Percentiles rank a stretch among this genome's conserved stretches.
Evolutionary conservation across 2,113 vertebrate species (phyloP).

Genomic region (Mus spicilegus): DNA sequence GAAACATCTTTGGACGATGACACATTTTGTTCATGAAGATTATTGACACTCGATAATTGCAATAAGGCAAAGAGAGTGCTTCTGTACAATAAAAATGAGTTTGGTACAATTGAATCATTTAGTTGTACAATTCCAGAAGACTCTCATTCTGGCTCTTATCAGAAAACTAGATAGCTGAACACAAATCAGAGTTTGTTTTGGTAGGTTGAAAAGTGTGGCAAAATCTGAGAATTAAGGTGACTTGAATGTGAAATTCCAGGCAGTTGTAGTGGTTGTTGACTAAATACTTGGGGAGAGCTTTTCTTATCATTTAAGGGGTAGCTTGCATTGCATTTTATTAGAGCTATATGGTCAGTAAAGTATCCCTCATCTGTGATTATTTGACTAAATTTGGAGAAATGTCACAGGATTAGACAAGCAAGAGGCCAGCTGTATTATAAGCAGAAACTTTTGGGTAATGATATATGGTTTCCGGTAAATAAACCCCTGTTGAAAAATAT

Average conservation of each 20-base stretch:
- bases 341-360: background rate
- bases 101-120: constrained; percentile 24
- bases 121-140: background rate
- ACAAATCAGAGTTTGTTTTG: background rate
- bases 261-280: background rate
- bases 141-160: background rate
- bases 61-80: background rate
- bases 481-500: background rate
- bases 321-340: background rate
- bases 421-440: background rate
- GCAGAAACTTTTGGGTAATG: background rate
- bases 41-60: constrained; percentile 22
- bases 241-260: background rate
- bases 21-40: constrained; percentile 12
- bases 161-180: constrained; percentile 2
- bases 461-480: background rate
- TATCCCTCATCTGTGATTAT: background rate
- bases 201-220: constrained; percentile 12
- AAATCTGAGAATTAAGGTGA: background rate
- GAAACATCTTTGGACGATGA: constrained; percentile 46
- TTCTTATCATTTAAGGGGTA: background rate
- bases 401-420: background rate
- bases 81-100: constrained; percentile 35
- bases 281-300: background rate
- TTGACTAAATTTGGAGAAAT: background rate